Evolutionary conservation across 2,113 vertebrate species (phyloP).

Genomic region (Gymnocephalus cernua): DNA sequence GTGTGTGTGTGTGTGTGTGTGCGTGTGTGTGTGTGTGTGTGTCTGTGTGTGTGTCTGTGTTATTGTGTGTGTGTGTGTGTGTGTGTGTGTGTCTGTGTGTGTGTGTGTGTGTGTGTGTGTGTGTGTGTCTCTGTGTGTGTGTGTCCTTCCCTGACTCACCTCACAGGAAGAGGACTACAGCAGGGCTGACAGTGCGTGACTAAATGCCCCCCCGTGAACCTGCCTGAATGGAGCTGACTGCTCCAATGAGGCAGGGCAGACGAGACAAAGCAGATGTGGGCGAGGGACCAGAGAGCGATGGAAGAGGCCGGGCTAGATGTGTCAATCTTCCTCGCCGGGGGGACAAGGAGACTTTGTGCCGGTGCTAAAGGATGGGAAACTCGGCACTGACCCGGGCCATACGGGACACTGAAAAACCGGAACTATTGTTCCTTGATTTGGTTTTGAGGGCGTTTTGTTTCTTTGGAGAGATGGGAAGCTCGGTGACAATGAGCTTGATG

Average conservation of each 20-base stretch:
- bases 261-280: conserved; percentile 72
- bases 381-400: conserved; percentile 43
- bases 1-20: background rate
- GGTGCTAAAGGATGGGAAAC: conserved; percentile 61
- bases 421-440: conserved; percentile 68
- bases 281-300: conserved; percentile 39
- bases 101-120: conserved; percentile 29
- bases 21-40: conserved; percentile 33
- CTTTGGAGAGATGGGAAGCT: conserved; percentile 63
- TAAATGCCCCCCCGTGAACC: conserved; percentile 74
- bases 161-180: conserved; percentile 60
- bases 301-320: conserved; percentile 64
- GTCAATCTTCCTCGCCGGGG: conserved; percentile 66
- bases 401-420: conserved; percentile 52
- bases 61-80: no score
- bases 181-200: conserved; percentile 78
- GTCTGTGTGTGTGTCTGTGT: conserved; percentile 49
- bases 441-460: conserved; percentile 69
- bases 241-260: conserved; percentile 73
- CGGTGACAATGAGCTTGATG: conserved; percentile 75
- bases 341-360: conserved; percentile 68
- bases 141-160: conserved; percentile 55
- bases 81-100: no score
- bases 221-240: conserved; percentile 71
- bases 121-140: conserved; percentile 43